Conservation (phyloP, 2,888 invertebrate genomes). For the Epistrophella euchroma region DNA sequence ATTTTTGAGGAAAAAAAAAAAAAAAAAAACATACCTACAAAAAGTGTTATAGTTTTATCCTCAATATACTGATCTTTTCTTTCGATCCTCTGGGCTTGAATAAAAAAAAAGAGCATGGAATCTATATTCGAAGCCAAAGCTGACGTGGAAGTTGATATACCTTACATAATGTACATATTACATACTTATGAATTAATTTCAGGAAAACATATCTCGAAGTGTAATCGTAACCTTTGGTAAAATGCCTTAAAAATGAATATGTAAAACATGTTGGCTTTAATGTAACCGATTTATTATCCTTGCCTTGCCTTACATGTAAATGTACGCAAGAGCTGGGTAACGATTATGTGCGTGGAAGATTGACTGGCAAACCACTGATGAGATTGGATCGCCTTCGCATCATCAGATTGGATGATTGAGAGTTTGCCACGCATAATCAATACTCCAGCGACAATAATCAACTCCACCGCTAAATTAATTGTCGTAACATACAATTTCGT, state of each 20-base stretch:
- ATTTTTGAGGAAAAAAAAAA: too few relatives aligned
- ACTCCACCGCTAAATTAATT: not conserved
- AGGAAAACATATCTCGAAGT: constrained; percentile 34
- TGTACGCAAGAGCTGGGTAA: not conserved
- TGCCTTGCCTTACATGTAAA: not conserved
- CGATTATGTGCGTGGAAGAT: not conserved
- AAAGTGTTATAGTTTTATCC: constrained; percentile 26
- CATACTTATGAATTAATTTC: constrained; percentile 27
- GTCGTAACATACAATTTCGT: not conserved
- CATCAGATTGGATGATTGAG: not conserved
- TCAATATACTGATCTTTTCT: constrained; percentile 9
- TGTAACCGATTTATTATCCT: constrained; percentile 45
- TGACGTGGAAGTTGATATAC: constrained; percentile 13
- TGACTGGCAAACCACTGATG: not conserved
- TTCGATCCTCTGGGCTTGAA: not conserved
- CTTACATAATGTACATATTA: constrained; percentile 5
- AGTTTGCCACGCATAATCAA: not conserved
- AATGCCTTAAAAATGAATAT: not conserved
- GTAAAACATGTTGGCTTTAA: constrained; percentile 52
- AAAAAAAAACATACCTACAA: not conserved
- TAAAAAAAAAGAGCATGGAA: not conserved
- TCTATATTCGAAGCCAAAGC: constrained; percentile 7
- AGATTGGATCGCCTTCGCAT: not conserved
- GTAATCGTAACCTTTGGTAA: constrained; percentile 36
- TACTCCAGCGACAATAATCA: constrained; percentile 4